A percentile compares a stretch with the other conserved stretches of the same genome.
Conservation (phyloP, 23 tunicate species). For the Halocynthia roretzi region DNA sequence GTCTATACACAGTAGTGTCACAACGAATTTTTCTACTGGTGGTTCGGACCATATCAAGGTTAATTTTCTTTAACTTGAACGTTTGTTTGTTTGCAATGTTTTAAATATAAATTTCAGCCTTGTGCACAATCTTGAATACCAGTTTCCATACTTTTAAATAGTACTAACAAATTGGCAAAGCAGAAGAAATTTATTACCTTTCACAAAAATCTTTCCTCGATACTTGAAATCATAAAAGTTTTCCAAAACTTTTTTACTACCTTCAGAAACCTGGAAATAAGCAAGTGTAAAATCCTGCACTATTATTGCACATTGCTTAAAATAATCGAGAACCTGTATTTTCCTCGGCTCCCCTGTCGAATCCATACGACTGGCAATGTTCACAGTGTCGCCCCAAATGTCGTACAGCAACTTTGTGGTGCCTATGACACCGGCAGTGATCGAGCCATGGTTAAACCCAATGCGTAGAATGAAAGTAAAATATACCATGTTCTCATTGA, state of each 20-base stretch:
- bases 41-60: no score
- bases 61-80: no score
- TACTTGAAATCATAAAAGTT: constrained; percentile 47
- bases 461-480: constrained; percentile 84
- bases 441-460: constrained; percentile 96
- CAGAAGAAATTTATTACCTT: constrained; percentile 37
- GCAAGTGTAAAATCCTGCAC: neutral
- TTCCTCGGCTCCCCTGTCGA: constrained; percentile 82
- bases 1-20: neutral
- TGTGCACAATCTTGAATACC: no score
- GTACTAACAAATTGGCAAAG: neutral
- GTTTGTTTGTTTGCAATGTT: no score
- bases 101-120: no score
- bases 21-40: no score
- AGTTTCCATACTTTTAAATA: no score
- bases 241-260: constrained; percentile 55
- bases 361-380: constrained; percentile 96
- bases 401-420: constrained; percentile 82
- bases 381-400: constrained; percentile 98
- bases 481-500: constrained; percentile 82
- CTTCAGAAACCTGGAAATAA: constrained; percentile 64
- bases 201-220: constrained; percentile 69
- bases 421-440: constrained; percentile 96
- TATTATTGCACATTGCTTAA: neutral
- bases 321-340: constrained; percentile 48